phyloP scores from a whole-genome alignment of 2,113 vertebrate genomes.

The Caretta caretta region DNA sequence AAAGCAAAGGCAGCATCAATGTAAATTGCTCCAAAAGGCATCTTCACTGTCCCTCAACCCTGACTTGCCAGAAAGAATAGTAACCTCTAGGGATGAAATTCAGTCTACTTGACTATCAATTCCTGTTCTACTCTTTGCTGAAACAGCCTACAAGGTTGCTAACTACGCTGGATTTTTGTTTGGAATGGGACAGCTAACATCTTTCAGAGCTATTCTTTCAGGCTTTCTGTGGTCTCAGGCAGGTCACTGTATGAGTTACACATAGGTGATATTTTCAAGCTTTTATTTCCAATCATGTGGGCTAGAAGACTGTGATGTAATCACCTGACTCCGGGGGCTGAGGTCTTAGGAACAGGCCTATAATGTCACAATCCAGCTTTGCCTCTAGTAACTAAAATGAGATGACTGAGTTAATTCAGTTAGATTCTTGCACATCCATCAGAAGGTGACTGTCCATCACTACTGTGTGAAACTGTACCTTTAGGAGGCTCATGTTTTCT shows the following conservation, averaged over 20 bases:
- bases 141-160: neutral
- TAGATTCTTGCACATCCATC: rapidly evolving
- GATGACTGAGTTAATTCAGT: neutral
- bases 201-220: neutral
- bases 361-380: neutral
- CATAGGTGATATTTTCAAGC: neutral
- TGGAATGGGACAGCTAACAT: neutral
- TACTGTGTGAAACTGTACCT: neutral
- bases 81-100: neutral
- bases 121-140: neutral
- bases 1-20: neutral
- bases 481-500: neutral
- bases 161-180: neutral
- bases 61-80: neutral
- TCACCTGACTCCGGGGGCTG: rapidly evolving
- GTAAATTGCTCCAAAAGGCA: neutral
- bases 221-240: neutral
- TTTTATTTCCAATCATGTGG: too few relatives aligned
- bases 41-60: neutral
- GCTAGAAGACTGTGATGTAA: neutral
- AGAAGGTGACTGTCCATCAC: neutral
- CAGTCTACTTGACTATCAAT: neutral
- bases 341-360: rapidly evolving
- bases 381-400: neutral
- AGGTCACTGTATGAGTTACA: neutral